Percentiles rank a stretch among this genome's conserved stretches.
Conservation (phyloP, 2,888 invertebrate genomes). For the Dorcus hopei region DNA sequence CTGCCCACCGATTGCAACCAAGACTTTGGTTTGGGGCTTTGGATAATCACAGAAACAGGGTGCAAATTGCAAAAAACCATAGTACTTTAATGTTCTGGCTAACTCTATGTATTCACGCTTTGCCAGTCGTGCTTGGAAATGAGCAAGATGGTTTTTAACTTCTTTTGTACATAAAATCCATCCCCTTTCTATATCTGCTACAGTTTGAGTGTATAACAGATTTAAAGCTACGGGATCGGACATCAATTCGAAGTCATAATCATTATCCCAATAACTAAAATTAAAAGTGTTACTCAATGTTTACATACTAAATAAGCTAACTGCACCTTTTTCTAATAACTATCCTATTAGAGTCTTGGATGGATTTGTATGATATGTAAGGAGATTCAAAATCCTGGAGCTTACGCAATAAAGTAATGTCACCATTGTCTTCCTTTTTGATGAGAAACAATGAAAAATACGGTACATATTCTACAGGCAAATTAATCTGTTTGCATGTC, state of each 20-base stretch:
- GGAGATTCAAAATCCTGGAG: constrained; percentile 97
- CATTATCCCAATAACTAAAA: constrained; percentile 83
- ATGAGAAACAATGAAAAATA: constrained; percentile 91
- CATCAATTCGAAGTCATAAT: constrained; percentile 79
- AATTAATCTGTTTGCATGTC: constrained; percentile 75
- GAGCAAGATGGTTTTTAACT: constrained; percentile 60
- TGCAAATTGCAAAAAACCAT: constrained; percentile 82
- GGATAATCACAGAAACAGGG: constrained; percentile 77
- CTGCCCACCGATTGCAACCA: constrained; percentile 81
- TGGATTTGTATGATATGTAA: constrained; percentile 83
- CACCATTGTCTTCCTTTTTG: constrained; percentile 70
- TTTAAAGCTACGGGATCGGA: constrained; percentile 80
- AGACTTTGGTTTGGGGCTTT: constrained; percentile 60
- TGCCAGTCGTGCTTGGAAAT: constrained; percentile 71
- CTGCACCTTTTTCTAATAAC: constrained; percentile 80
- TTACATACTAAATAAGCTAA: background rate
- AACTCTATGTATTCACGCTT: constrained; percentile 87
- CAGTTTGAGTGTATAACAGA: constrained; percentile 82
- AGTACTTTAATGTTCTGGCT: constrained; percentile 79
- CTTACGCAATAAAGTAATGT: constrained; percentile 75
- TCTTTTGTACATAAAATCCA: constrained; percentile 79
- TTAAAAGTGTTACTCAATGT: background rate
- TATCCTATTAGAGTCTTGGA: constrained; percentile 70
- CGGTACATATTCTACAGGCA: constrained; percentile 74
- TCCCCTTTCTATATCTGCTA: constrained; percentile 80